A percentile compares a stretch with the other conserved stretches of the same genome.
Conservation (phyloP, 2,888 invertebrate species). For the Metallyticus violacea region DNA sequence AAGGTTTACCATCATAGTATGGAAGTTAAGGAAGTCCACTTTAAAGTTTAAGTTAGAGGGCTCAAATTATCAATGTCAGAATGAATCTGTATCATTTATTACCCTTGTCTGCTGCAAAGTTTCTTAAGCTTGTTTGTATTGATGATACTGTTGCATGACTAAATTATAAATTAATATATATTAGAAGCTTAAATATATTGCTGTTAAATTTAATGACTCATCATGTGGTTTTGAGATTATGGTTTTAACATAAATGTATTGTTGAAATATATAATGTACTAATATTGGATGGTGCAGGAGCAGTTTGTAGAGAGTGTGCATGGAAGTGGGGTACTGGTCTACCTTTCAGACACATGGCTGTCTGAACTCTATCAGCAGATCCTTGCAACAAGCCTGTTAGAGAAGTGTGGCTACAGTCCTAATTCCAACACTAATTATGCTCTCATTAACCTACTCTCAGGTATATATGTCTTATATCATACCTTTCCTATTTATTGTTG, state of each 20-base stretch:
- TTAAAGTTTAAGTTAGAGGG: no score
- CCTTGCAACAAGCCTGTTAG: slow-evolving; percentile 68
- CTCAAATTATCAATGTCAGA: no score
- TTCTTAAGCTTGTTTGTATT: no score
- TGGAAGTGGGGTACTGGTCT: slow-evolving; percentile 88
- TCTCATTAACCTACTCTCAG: slow-evolving; percentile 70
- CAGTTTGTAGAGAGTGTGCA: slow-evolving; percentile 91
- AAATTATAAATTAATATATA: no score
- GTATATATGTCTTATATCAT: slow-evolving; percentile 46
- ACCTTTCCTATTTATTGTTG: background rate
- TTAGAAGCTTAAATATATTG: no score
- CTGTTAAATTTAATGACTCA: background rate
- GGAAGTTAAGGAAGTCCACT: no score
- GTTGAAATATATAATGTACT: slow-evolving; percentile 28
- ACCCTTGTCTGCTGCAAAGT: no score
- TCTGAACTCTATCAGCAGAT: slow-evolving; percentile 88
- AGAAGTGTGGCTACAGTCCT: slow-evolving; percentile 64
- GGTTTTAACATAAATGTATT: background rate
- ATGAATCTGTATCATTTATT: no score
- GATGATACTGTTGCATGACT: no score
- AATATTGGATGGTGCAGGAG: slow-evolving; percentile 52
- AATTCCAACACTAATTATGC: slow-evolving; percentile 52
- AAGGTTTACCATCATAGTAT: no score
- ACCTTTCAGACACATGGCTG: slow-evolving; percentile 90
- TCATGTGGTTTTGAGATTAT: background rate